Evolutionary conservation across 2,888 invertebrate genomes (phyloP).

Genomic region (Fragum sueziense): DNA sequence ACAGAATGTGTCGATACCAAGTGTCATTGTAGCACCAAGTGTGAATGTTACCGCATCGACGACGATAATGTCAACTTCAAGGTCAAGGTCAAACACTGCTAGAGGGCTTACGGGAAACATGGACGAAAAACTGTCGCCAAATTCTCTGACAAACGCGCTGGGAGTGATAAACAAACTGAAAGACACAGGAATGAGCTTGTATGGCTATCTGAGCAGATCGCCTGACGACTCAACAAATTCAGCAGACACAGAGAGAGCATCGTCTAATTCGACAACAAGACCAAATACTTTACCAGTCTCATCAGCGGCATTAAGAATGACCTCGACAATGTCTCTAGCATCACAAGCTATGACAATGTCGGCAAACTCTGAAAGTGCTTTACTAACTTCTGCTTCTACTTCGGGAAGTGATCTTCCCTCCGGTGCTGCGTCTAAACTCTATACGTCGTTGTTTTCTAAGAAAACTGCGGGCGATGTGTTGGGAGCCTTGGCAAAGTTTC

Average conservation of each 20-base stretch:
- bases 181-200: conserved; percentile 68
- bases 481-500: conserved; percentile 71
- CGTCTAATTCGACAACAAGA: conserved; percentile 13
- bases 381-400: not conserved
- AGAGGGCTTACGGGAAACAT: not conserved
- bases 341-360: conserved; percentile 14
- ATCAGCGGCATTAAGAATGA: conserved; percentile 24
- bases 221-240: conserved; percentile 4
- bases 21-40: not conserved
- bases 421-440: not conserved
- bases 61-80: not conserved
- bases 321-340: not conserved
- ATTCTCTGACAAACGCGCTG: conserved; percentile 50
- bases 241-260: not conserved
- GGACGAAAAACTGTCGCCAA: not conserved
- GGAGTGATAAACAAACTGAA: conserved; percentile 69
- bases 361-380: not conserved
- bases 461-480: conserved; percentile 67
- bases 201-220: conserved; percentile 55
- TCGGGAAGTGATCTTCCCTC: not conserved
- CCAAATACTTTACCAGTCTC: conserved; percentile 38
- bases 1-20: not conserved
- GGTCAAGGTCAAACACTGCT: conserved; percentile 6
- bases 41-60: conserved; percentile 1
- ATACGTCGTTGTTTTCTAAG: conserved; percentile 44